Percentiles rank a stretch among this genome's conserved stretches.
phyloP scores from a whole-genome alignment of 1,140 invertebrate genomes.

The Drosophila saltans region DNA sequence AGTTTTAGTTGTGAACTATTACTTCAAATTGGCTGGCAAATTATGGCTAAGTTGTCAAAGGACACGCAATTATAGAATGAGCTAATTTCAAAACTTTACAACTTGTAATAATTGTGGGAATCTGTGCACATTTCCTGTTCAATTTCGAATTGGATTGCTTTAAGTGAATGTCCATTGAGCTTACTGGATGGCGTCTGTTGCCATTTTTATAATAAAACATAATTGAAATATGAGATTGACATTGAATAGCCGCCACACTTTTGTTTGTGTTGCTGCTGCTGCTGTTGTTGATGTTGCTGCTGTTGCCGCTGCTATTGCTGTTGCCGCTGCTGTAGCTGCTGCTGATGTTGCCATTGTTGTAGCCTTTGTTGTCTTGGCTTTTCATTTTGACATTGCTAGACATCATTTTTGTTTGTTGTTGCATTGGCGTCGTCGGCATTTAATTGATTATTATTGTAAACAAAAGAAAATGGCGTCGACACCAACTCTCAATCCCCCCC shows the following conservation, averaged over 20 bases:
- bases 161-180: slow-evolving; percentile 35
- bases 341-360: slow-evolving; percentile 38
- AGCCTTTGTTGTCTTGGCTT: slow-evolving; percentile 57
- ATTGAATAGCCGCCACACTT: slow-evolving; percentile 58
- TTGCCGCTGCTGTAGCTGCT: not conserved
- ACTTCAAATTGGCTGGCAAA: slow-evolving; percentile 20
- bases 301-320: slow-evolving; percentile 33
- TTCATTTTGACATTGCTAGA: slow-evolving; percentile 50
- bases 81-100: not conserved
- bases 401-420: slow-evolving; percentile 38
- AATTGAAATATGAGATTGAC: slow-evolving; percentile 81
- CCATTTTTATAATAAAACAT: slow-evolving; percentile 75
- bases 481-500: slow-evolving; percentile 9
- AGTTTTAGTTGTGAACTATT: slow-evolving; percentile 27
- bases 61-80: not conserved
- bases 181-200: slow-evolving; percentile 52
- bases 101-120: slow-evolving; percentile 5
- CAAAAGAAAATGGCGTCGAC: slow-evolving; percentile 39
- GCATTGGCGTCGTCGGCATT: slow-evolving; percentile 47
- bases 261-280: slow-evolving; percentile 42
- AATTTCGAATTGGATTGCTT: slow-evolving; percentile 1
- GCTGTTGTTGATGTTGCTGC: slow-evolving; percentile 26
- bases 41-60: not conserved
- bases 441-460: slow-evolving; percentile 79
- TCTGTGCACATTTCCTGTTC: not conserved